Base-by-base conservation (phyloP, 2,797 vertebrate species). In the Loris lydekkerianus region DNA sequence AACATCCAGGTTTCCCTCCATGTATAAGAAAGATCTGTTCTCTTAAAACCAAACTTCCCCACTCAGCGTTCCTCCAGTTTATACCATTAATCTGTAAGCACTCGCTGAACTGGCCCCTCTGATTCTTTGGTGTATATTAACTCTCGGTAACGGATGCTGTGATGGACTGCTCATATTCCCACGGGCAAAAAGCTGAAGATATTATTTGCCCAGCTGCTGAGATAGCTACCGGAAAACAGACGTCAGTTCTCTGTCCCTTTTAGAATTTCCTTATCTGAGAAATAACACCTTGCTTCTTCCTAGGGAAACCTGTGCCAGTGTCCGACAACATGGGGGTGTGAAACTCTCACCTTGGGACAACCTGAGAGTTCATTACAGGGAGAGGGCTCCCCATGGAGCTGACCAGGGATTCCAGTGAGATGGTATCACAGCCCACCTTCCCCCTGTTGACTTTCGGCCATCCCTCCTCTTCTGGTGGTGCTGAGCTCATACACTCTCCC, bases 111-210 rank as follows among this genome's bases (percentile, higher is more conserved):
- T 63, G 93, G 60, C 4, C 11, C 46, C 5, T 63, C 23, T 69
- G 46, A 49, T 13, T 69, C 56, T 84, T 81, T 81, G 83, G 23
- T 6, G 60, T 49, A 20, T 76, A 20, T 91, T 81, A 95, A 94
- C 73, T 78, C 6, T 76, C 56, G 58, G 25, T 80, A 83, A 46
- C 58, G 31, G 34, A 86, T 46, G 8, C 7, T 93, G 27, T 70
- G 63, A 93, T 65, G 34, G 49, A 67, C 69, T 76, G 37, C 72
- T n/a, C 53, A 65, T 61, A 84, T 31, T 53, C 7, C 7, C 43
- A 10, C 58, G 49, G 37, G 65, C 46, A n/a, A 93, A 95, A 46
- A 13, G 73, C 63, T 58, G 27, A 93, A 90, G 11, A 90, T 90
- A 29, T 87, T 85, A 90, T 77, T 80, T 80, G 27, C 14, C n/a